Conservation (phyloP, 2,888 invertebrate genomes). For the Phymatocera aterrima region DNA sequence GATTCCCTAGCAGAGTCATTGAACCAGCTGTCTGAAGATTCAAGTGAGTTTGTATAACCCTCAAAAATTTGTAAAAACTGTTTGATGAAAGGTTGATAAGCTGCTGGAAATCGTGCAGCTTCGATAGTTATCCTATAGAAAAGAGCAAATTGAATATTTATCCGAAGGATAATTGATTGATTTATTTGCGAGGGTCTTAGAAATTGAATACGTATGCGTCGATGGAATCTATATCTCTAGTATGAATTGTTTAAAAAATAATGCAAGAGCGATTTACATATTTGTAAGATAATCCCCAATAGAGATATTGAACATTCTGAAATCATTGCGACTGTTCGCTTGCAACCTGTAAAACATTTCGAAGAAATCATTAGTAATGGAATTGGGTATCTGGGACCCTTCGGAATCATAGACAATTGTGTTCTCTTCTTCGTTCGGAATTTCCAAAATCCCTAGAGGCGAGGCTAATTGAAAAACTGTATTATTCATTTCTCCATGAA, state of each 20-base stretch:
- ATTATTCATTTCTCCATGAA: conserved; percentile 63
- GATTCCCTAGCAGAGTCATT: conserved; percentile 47
- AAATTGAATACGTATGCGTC: no score
- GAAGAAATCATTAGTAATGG: background rate
- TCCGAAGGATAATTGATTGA: background rate
- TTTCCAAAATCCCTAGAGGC: conserved; percentile 55
- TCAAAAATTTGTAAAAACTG: conserved; percentile 47
- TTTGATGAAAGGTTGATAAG: background rate
- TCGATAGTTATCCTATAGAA: background rate
- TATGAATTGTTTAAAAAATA: background rate
- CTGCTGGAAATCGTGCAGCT: background rate
- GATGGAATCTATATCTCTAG: background rate
- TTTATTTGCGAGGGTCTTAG: no score
- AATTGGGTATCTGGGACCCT: background rate
- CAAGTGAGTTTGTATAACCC: conserved; percentile 43
- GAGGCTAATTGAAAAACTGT: conserved; percentile 60
- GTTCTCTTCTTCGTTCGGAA: background rate
- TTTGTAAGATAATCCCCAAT: background rate
- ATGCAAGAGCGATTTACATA: background rate
- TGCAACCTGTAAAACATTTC: background rate
- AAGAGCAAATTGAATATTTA: background rate
- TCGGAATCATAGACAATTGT: background rate
- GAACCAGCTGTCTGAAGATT: conserved; percentile 56
- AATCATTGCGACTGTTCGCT: background rate
- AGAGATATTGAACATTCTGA: background rate